A percentile compares a stretch with the other conserved stretches of the same genome.
These are phyloP conservation scores for Latheticus oryzae DNA, from an alignment of 2,888 invertebrate genomes.

Conservation along the genomic window DNA sequence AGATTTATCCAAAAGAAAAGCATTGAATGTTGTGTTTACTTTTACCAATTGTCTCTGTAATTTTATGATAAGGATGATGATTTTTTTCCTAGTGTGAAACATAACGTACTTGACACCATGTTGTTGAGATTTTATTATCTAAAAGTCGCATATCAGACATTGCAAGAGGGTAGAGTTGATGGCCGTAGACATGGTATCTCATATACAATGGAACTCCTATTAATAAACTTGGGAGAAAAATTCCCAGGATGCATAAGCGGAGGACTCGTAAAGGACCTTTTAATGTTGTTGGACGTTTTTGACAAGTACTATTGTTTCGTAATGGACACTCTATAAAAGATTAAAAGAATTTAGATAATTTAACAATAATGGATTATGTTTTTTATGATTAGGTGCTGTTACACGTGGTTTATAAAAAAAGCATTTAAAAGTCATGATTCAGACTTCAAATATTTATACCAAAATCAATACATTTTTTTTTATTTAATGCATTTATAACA, in stretches of 20 bases:
- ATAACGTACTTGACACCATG: constrained; percentile 80
- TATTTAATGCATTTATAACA: too few species aligned
- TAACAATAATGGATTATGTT: too few species aligned
- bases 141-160: constrained; percentile 82
- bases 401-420: too few species aligned
- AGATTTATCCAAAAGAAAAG: constrained; percentile 74
- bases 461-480: too few species aligned
- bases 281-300: constrained; percentile 48
- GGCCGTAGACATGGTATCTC: constrained; percentile 77
- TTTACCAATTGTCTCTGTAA: constrained; percentile 75
- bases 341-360: constrained; percentile 8
- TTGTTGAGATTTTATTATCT: constrained; percentile 79
- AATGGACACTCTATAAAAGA: constrained; percentile 54
- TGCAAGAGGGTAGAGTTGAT: constrained; percentile 78
- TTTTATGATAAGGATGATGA: constrained; percentile 8
- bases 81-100: constrained; percentile 4
- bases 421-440: too few species aligned
- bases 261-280: constrained; percentile 72
- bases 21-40: constrained; percentile 81
- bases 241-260: constrained; percentile 73
- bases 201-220: constrained; percentile 77
- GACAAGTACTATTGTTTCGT: constrained; percentile 47
- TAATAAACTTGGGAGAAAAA: constrained; percentile 75
- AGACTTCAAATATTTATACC: too few species aligned
- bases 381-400: too few species aligned